Conservation (phyloP, 2,113 vertebrate genomes). For the Lipophrys pholis region DNA sequence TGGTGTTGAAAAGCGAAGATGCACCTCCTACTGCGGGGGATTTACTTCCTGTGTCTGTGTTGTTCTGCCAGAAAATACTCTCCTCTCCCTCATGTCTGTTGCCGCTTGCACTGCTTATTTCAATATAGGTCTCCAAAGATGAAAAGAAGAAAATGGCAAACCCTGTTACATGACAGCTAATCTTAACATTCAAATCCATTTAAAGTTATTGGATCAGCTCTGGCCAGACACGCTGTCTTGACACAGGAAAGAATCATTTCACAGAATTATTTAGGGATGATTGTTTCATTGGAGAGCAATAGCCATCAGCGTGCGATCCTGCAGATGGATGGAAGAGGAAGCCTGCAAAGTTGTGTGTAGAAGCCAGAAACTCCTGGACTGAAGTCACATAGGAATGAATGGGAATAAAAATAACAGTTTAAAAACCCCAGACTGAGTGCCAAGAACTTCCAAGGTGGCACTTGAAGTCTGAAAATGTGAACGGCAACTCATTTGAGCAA, state of each 20-base stretch:
- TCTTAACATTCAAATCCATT: slow-evolving; percentile 58
- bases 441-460: slow-evolving; percentile 1
- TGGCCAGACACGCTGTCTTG: slow-evolving; percentile 78
- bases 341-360: background rate
- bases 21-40: slow-evolving; percentile 26
- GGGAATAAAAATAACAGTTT: slow-evolving; percentile 11
- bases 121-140: slow-evolving; percentile 19
- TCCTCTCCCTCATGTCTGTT: slow-evolving; percentile 24
- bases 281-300: slow-evolving; percentile 42
- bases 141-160: slow-evolving; percentile 31
- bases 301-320: slow-evolving; percentile 34
- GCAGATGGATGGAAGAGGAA: slow-evolving; percentile 8
- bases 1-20: slow-evolving; percentile 62
- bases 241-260: slow-evolving; percentile 65
- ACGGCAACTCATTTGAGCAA: background rate
- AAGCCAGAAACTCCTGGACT: slow-evolving; percentile 26
- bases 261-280: slow-evolving; percentile 69
- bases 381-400: slow-evolving; percentile 4
- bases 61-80: slow-evolving; percentile 17
- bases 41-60: slow-evolving; percentile 3
- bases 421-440: background rate
- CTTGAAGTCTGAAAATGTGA: slow-evolving; percentile 16
- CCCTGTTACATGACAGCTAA: slow-evolving; percentile 51
- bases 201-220: slow-evolving; percentile 62
- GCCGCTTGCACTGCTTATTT: slow-evolving; percentile 17